These are phyloP conservation scores for Lycia hirtaria DNA, from an alignment of 2,888 invertebrate genomes.

Conservation along the genomic window DNA sequence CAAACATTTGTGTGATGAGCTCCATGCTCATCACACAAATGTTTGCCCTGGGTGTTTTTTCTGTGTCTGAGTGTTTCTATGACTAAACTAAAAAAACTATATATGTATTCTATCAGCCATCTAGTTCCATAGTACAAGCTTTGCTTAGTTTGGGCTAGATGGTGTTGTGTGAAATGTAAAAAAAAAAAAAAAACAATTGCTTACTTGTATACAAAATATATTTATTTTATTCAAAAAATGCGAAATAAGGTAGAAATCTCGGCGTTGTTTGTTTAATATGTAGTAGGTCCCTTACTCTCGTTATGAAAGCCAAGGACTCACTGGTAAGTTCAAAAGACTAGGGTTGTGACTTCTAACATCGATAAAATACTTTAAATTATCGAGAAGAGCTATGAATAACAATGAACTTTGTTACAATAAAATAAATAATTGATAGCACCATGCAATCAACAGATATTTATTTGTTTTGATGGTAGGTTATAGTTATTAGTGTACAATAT, in stretches of 20 bases:
- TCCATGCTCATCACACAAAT: too few species aligned
- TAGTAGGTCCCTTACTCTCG: conserved; percentile 45
- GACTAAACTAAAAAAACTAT: too few species aligned
- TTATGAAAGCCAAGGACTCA: conserved; percentile 58
- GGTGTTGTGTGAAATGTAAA: too few species aligned
- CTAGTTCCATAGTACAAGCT: too few species aligned
- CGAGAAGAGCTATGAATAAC: conserved; percentile 39
- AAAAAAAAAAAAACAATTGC: neutral
- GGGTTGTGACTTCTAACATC: conserved; percentile 28
- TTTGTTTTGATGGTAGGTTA: too few species aligned
- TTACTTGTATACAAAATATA: neutral
- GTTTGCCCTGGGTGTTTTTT: too few species aligned
- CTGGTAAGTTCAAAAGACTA: conserved; percentile 39
- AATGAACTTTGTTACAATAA: conserved; percentile 21
- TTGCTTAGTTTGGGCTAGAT: too few species aligned
- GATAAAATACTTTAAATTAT: conserved; percentile 26
- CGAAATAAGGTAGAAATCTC: neutral
- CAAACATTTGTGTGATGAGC: too few species aligned
- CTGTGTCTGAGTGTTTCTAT: too few species aligned
- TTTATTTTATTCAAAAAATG: neutral
- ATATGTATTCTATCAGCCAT: too few species aligned
- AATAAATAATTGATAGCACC: neutral
- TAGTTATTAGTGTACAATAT: too few species aligned
- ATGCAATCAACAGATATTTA: too few species aligned
- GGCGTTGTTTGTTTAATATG: neutral